These are phyloP conservation scores for Xyrauchen texanus DNA, from an alignment of 2,113 vertebrate species.

Conservation along the genomic window DNA sequence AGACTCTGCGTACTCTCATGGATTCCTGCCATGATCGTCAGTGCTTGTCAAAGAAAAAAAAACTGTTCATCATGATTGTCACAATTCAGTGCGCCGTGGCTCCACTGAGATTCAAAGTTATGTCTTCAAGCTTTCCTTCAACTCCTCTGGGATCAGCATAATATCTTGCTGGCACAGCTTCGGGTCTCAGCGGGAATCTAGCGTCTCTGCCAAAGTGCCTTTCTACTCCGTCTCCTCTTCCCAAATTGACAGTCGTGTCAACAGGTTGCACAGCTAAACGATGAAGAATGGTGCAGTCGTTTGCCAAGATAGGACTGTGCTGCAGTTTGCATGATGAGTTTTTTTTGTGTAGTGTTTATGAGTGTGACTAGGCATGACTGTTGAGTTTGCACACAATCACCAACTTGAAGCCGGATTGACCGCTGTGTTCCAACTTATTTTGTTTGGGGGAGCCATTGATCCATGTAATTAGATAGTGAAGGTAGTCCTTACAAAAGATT, in stretches of 20 bases:
- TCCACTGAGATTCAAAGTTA: slow-evolving; percentile 54
- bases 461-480: slow-evolving; percentile 27
- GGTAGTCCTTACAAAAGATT: slow-evolving; percentile 29
- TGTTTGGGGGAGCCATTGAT: slow-evolving; percentile 25
- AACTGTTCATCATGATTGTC: slow-evolving; percentile 58
- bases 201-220: slow-evolving; percentile 42
- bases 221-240: slow-evolving; percentile 26
- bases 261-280: slow-evolving; percentile 41
- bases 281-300: slow-evolving; percentile 7
- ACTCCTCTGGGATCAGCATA: slow-evolving; percentile 46
- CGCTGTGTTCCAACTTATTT: slow-evolving; percentile 18
- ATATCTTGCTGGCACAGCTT: slow-evolving; percentile 44
- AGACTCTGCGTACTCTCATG: slow-evolving; percentile 16
- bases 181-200: slow-evolving; percentile 42
- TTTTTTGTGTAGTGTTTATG: slow-evolving; percentile 1
- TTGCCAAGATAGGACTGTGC: background rate
- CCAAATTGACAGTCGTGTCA: slow-evolving; percentile 43
- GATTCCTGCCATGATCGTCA: background rate
- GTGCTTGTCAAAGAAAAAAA: background rate
- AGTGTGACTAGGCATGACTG: slow-evolving; percentile 12
- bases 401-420: slow-evolving; percentile 27
- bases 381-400: slow-evolving; percentile 4
- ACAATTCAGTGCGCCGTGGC: slow-evolving; percentile 57
- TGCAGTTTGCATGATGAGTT: slow-evolving; percentile 22
- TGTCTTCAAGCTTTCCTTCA: slow-evolving; percentile 39